A percentile compares a stretch with the other conserved stretches of the same genome.
Evolutionary conservation across 2,888 invertebrate species (phyloP).

Genomic region (Lypha dubia): DNA sequence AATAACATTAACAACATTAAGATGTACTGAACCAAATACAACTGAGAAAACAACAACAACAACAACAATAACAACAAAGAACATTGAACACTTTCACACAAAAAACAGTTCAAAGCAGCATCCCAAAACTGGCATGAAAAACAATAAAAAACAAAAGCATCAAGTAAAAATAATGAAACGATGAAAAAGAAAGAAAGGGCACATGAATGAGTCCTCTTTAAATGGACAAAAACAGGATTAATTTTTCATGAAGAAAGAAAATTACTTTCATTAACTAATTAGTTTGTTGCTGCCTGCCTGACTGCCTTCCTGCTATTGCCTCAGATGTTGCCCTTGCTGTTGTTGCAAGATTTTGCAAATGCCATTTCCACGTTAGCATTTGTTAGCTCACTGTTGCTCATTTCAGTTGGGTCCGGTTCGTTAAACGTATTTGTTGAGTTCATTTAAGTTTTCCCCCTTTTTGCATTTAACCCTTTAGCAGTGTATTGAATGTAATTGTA

Average conservation of each 20-base stretch:
- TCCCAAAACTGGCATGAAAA: not conserved
- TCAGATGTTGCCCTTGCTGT: not conserved
- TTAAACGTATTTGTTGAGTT: constrained; percentile 42
- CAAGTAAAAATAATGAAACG: constrained; percentile 3
- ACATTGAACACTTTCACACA: constrained; percentile 9
- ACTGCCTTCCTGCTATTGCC: too few species aligned
- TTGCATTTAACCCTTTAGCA: constrained; percentile 46
- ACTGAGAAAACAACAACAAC: not conserved
- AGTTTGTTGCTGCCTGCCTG: constrained; percentile 65
- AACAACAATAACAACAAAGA: constrained; percentile 9
- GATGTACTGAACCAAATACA: not conserved
- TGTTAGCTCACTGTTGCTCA: not conserved
- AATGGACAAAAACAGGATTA: constrained; percentile 61
- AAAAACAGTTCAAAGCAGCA: not conserved
- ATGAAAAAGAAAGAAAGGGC: constrained; percentile 22
- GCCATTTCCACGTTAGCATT: not conserved
- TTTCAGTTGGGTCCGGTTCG: constrained; percentile 9
- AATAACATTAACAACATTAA: constrained; percentile 30
- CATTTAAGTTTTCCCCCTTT: constrained; percentile 12
- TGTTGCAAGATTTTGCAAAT: not conserved
- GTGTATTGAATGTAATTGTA: constrained; percentile 15
- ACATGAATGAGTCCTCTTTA: constrained; percentile 32
- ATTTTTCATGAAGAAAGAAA: constrained; percentile 72
- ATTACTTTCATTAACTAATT: constrained; percentile 73
- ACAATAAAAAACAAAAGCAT: constrained; percentile 19